Conservation (phyloP, 2,113 vertebrate genomes). For the Sapayoa aenigma region DNA sequence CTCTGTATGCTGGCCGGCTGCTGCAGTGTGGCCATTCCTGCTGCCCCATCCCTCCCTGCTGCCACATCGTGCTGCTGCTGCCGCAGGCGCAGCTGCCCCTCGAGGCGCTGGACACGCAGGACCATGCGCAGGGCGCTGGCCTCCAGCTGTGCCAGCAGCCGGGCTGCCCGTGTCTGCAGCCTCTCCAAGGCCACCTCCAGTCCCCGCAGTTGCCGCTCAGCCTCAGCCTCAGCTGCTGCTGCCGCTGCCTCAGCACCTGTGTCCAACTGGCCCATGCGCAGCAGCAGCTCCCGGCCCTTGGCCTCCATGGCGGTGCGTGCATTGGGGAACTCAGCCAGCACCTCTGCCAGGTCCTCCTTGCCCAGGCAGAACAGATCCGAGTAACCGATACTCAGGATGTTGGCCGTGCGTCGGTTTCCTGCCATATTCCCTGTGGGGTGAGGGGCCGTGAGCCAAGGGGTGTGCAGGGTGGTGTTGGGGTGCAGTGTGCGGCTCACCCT, state of each 20-base stretch:
- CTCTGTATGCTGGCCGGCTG: not conserved
- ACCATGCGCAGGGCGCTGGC: constrained; percentile 70
- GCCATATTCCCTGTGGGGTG: constrained; percentile 80
- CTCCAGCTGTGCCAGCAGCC: constrained; percentile 87
- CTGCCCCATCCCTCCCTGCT: fast-evolving
- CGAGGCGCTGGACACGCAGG: constrained; percentile 63
- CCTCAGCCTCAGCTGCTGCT: constrained; percentile 53
- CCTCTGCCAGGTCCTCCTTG: constrained; percentile 87
- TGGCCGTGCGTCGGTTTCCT: constrained; percentile 91
- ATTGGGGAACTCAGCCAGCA: constrained; percentile 84
- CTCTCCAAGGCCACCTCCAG: constrained; percentile 77
- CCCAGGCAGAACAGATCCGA: constrained; percentile 92
- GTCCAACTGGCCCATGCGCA: constrained; percentile 85
- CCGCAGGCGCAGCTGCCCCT: not conserved
- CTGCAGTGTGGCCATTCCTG: fast-evolving
- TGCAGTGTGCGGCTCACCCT: constrained; percentile 59
- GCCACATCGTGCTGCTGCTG: not conserved
- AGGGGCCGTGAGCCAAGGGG: fast-evolving
- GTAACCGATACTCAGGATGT: constrained; percentile 90
- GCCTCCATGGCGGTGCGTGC: constrained; percentile 85
- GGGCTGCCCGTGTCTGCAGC: constrained; percentile 84
- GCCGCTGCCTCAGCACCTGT: constrained; percentile 44
- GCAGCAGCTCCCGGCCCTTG: constrained; percentile 89
- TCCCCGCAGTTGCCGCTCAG: constrained; percentile 57
- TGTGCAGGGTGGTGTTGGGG: fast-evolving